A percentile compares a stretch with the other conserved stretches of the same genome.
phyloP scores from a whole-genome alignment of 2,797 vertebrate species.

The Coendou prehensilis region DNA sequence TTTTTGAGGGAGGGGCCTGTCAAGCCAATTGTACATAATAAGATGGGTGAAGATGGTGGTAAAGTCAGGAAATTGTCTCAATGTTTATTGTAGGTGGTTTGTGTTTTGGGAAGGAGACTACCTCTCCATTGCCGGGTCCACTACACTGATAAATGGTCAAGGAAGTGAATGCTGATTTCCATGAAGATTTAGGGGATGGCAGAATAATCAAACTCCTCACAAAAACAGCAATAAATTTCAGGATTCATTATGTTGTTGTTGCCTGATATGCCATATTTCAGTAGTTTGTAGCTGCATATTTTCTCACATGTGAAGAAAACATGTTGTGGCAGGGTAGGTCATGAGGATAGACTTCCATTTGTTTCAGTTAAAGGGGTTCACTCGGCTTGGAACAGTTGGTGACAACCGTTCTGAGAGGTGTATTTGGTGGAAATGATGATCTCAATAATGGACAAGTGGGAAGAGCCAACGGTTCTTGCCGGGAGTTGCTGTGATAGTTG shows the following conservation, averaged over 20 bases:
- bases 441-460: background rate
- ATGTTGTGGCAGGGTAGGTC: background rate
- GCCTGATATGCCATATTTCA: background rate
- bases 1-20: background rate
- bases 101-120: background rate
- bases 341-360: background rate
- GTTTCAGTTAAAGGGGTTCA: background rate
- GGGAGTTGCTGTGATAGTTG: background rate
- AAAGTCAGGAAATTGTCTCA: background rate
- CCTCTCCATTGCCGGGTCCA: background rate
- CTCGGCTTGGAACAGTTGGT: background rate
- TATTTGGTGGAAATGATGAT: background rate
- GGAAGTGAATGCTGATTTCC: background rate
- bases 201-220: background rate
- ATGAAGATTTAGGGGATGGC: background rate
- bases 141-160: background rate
- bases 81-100: background rate
- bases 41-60: background rate
- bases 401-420: background rate
- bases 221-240: background rate
- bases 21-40: background rate
- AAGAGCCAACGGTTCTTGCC: background rate
- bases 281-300: background rate
- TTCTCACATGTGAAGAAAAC: background rate
- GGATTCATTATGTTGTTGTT: background rate